Conservation (phyloP, 2,888 invertebrate genomes). For the Amphipyra berbera region DNA sequence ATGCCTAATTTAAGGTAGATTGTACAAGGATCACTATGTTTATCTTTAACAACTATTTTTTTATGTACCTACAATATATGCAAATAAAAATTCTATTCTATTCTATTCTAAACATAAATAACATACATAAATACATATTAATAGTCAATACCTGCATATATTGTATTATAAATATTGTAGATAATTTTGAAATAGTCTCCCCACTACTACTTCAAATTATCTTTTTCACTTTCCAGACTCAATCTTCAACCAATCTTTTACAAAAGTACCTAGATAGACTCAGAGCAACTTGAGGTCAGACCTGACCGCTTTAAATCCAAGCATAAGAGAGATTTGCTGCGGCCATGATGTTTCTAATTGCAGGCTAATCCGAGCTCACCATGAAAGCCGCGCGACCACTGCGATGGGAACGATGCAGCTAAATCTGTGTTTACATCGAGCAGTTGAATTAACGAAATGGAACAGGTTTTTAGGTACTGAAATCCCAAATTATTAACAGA, state of each 20-base stretch:
- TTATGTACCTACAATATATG: too few species aligned
- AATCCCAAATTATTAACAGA: too few species aligned
- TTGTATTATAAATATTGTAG: too few species aligned
- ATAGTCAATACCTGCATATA: too few species aligned
- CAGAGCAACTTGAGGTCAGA: conserved; percentile 22
- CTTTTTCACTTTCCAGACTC: not conserved
- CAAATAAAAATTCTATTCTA: too few species aligned
- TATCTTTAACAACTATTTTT: too few species aligned
- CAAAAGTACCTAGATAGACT: not conserved
- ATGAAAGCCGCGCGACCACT: conserved; percentile 40
- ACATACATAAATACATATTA: too few species aligned
- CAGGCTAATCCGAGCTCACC: conserved; percentile 62
- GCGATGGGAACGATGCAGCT: conserved; percentile 30
- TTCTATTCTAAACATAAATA: too few species aligned
- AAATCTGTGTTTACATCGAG: conserved; percentile 29
- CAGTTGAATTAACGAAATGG: conserved; percentile 7
- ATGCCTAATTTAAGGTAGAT: too few species aligned
- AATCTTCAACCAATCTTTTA: not conserved
- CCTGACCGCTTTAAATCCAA: conserved; percentile 22
- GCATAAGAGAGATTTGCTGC: conserved; percentile 44
- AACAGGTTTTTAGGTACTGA: not conserved
- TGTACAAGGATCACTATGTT: too few species aligned
- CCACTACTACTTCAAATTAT: not conserved
- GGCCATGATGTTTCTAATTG: conserved; percentile 65
- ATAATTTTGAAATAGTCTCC: too few species aligned